phyloP scores from a whole-genome alignment of 2,113 vertebrate species.

The Lampris megalopsis region DNA sequence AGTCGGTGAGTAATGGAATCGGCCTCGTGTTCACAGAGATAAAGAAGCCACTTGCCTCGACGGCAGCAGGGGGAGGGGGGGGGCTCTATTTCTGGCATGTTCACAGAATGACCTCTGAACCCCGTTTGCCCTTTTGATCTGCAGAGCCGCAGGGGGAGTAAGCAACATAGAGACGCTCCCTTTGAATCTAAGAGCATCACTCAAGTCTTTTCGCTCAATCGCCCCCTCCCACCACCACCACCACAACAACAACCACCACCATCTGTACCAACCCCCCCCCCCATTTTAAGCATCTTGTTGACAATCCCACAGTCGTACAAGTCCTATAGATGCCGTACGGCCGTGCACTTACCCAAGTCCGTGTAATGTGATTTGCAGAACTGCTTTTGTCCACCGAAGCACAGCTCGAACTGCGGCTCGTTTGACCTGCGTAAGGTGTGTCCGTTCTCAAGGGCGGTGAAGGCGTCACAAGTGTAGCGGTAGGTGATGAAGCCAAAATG shows the following conservation, averaged over 20 bases:
- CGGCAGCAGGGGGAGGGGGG: slow-evolving; percentile 7
- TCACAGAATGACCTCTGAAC: slow-evolving; percentile 61
- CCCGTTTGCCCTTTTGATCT: slow-evolving; percentile 41
- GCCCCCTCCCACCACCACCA: neutral
- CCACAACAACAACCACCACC: too few species aligned
- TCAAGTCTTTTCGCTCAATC: slow-evolving; percentile 36
- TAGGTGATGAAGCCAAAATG: slow-evolving; percentile 99
- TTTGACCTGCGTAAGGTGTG: slow-evolving; percentile 93
- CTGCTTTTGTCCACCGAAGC: slow-evolving; percentile 97
- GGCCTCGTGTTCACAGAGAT: slow-evolving; percentile 30
- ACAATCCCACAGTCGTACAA: too few species aligned
- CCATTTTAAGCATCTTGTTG: too few species aligned
- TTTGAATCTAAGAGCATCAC: slow-evolving; percentile 57
- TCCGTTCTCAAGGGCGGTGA: slow-evolving; percentile 98
- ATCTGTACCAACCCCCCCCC: neutral
- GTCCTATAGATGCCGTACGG: neutral
- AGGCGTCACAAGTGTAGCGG: slow-evolving; percentile 98
- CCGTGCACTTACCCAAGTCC: slow-evolving; percentile 92
- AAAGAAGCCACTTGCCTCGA: neutral
- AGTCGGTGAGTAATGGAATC: slow-evolving; percentile 49
- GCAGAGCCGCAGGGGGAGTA: slow-evolving; percentile 30
- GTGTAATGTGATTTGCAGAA: slow-evolving; percentile 98
- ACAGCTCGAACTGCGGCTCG: slow-evolving; percentile 96
- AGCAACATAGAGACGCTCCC: slow-evolving; percentile 31
- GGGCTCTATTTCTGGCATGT: slow-evolving; percentile 35